Evolutionary conservation across 2,888 invertebrate species (phyloP), one percentile per base, ranked within the genome.

Genomic region (Sepioteuthis lessoniana): DNA sequence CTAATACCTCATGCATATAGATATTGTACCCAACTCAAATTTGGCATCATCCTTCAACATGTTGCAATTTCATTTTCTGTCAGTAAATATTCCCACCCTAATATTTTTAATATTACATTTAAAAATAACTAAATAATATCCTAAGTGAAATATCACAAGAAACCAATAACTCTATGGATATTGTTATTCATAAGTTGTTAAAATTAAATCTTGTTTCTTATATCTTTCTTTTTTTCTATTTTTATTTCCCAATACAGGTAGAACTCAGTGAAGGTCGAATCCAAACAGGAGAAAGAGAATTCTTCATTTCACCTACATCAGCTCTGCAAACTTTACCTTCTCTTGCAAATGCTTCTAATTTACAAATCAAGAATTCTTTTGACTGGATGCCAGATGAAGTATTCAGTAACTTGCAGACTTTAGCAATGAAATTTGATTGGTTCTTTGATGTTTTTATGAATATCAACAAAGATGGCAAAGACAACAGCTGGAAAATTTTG

Each of bases 301-400:
- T 96, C 95, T 94, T 97, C 31, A 96, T 97, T 91, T 97, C 97
- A 35, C 97, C 97, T 31, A 96, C 96, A 94, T 96, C 96, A 95
- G 96, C 97, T 94, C 96, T 97, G 31, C 96, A 96, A 4, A 96
- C 96, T 42, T 97, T 97, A 97, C 95, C 97, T 76, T 95, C 97
- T 16, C 47, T 92, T 42, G 92, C n/a, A 46, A 92, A 42, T 92
- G 42, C 42, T 42, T 42, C 92, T 31, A 42, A 31, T 38, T 19
- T 92, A n/a, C n/a, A n/a, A 76, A 76, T n/a, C 35, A 92, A 92
- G 35, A 92, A 92, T 92, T 47, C n/a, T 8, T 97, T 97, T 95
- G 97, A 97, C 94, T 97, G 97, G 97, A 97, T 97, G 97, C 95
- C 96, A 4, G 97, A 97, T 94, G 97, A 97, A 92, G 97, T 97